phyloP scores from a whole-genome alignment of 2,888 invertebrate genomes.

The Anaspis maculata region DNA sequence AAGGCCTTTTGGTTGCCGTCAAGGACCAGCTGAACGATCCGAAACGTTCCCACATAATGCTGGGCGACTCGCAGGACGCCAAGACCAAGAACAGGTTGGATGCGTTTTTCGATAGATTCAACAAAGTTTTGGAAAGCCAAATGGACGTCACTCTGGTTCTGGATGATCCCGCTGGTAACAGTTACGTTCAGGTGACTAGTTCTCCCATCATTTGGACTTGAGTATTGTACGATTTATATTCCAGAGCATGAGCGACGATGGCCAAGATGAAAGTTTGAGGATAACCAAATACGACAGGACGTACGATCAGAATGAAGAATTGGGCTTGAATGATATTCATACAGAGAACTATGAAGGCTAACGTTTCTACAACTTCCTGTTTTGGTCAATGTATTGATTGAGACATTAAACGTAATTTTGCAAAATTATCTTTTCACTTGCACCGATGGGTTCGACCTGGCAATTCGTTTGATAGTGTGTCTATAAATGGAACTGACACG shows the following conservation, averaged over 20 bases:
- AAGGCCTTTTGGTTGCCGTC: constrained; percentile 76
- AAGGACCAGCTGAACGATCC: constrained; percentile 61
- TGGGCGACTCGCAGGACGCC: constrained; percentile 63
- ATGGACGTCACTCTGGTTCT: constrained; percentile 66
- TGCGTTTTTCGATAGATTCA: constrained; percentile 57
- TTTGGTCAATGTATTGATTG: no score
- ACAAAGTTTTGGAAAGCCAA: constrained; percentile 56
- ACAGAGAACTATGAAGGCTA: constrained; percentile 76
- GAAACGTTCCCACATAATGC: constrained; percentile 52
- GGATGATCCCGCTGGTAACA: constrained; percentile 97
- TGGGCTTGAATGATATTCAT: constrained; percentile 94
- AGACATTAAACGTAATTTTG: no score
- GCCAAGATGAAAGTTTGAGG: constrained; percentile 68
- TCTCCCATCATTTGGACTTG: no score
- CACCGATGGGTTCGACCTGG: no score
- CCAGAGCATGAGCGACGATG: constrained; percentile 60
- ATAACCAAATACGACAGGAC: constrained; percentile 73
- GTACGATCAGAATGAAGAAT: constrained; percentile 88
- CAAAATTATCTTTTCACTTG: no score
- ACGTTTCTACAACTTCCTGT: no score
- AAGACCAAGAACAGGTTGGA: constrained; percentile 49
- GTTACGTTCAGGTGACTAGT: constrained; percentile 86
- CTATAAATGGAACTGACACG: no score
- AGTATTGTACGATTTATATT: no score
- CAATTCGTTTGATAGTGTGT: no score